Percentiles rank a stretch among this genome's conserved stretches.
These are phyloP conservation scores for Beroe forskalii DNA, from an alignment of 37 sponge, comb jelly and placozoan species.

Conservation along the genomic window DNA sequence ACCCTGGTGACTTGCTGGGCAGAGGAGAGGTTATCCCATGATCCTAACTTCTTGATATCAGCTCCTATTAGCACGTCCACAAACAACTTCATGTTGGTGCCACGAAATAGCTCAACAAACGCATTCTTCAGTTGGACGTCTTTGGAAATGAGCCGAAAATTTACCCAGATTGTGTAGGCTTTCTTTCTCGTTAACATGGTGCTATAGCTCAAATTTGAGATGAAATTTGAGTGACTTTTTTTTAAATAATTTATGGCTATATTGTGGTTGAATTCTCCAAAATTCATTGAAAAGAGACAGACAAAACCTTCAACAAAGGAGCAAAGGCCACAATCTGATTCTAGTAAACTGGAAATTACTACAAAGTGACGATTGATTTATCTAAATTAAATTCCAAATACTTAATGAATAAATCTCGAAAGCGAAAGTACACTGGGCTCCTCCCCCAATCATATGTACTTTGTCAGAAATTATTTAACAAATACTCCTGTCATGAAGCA, in stretches of 20 bases:
- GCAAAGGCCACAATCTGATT: too few relatives aligned
- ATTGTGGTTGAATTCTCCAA: too few relatives aligned
- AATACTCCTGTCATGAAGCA: too few relatives aligned
- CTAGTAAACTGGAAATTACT: too few relatives aligned
- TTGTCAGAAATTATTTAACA: too few relatives aligned
- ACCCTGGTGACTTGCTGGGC: constrained; percentile 58
- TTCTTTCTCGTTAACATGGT: constrained; percentile 6
- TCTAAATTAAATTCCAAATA: too few relatives aligned
- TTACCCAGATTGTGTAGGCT: constrained; percentile 40
- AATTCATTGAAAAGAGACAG: too few relatives aligned
- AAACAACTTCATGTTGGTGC: constrained; percentile 48
- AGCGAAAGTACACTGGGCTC: neutral
- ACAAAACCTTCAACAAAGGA: too few relatives aligned
- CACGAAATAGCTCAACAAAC: constrained; percentile 31
- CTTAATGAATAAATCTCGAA: neutral
- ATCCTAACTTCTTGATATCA: constrained; percentile 19
- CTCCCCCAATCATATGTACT: neutral
- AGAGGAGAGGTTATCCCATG: constrained; percentile 46
- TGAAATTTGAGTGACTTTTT: too few relatives aligned
- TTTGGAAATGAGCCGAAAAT: neutral
- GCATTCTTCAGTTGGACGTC: constrained; percentile 50
- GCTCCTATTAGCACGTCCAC: neutral
- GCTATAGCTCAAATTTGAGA: neutral
- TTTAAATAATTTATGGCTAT: too few relatives aligned
- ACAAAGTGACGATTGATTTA: too few relatives aligned